A percentile compares a stretch with the other conserved stretches of the same genome.
Conservation (phyloP, 2,113 vertebrate genomes). For the Puntigrus tetrazona region DNA sequence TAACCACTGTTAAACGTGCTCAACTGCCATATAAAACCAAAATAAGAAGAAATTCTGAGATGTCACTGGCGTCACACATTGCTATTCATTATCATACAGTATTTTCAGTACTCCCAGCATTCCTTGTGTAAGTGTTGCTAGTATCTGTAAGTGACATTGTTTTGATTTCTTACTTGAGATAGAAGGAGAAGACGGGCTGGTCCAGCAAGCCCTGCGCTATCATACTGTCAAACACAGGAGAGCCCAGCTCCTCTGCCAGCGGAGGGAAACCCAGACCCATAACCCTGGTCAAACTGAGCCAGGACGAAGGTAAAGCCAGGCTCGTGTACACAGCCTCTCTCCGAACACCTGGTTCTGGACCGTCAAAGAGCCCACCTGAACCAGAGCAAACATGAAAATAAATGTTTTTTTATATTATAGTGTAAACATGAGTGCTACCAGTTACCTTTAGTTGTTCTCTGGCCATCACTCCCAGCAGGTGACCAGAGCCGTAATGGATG, state of each 20-base stretch:
- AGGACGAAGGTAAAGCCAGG: slow-evolving; percentile 78
- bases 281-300: slow-evolving; percentile 80
- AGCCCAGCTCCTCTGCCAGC: slow-evolving; percentile 74
- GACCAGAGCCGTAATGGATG: slow-evolving; percentile 79
- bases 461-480: slow-evolving; percentile 77
- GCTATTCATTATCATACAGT: no score
- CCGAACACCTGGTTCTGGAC: slow-evolving; percentile 81
- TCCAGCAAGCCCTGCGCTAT: slow-evolving; percentile 76
- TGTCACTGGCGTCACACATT: no score
- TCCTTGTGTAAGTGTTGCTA: no score
- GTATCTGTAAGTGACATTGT: neutral
- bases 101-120: no score
- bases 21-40: no score
- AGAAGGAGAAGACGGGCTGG: slow-evolving; percentile 83
- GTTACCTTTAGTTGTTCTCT: slow-evolving; percentile 76
- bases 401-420: neutral
- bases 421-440: neutral
- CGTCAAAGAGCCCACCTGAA: slow-evolving; percentile 76
- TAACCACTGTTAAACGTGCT: no score
- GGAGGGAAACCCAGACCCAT: slow-evolving; percentile 82
- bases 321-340: slow-evolving; percentile 83
- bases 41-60: no score
- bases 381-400: neutral
- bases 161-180: slow-evolving; percentile 74
- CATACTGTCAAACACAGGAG: slow-evolving; percentile 86